Evolutionary conservation across 2,797 vertebrate genomes (phyloP).

Genomic region (Cuculus canorus): DNA sequence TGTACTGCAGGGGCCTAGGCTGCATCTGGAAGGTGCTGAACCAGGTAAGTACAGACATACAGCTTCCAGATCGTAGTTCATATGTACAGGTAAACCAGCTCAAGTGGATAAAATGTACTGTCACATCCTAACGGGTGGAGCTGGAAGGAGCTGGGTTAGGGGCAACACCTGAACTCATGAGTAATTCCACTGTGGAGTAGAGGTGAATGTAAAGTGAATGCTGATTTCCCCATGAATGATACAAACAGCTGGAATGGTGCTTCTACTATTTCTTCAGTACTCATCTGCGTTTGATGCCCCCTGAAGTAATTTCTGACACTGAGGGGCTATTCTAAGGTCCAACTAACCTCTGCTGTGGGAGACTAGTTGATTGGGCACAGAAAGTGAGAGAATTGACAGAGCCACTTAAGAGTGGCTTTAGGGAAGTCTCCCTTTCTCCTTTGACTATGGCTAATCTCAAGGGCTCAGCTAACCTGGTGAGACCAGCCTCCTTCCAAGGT

Average conservation of each 20-base stretch:
- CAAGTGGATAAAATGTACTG: neutral
- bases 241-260: too few relatives aligned
- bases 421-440: neutral
- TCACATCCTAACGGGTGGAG: neutral
- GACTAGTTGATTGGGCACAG: neutral
- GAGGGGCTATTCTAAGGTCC: neutral
- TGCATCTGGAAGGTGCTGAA: neutral
- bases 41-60: neutral
- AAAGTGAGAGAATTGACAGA: neutral
- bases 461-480: neutral
- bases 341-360: neutral
- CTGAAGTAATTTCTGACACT: neutral
- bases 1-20: accelerated
- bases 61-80: neutral
- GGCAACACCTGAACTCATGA: neutral
- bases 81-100: neutral
- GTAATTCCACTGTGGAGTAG: neutral
- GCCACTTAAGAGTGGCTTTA: neutral
- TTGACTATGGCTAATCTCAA: neutral
- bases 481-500: neutral
- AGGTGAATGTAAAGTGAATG: neutral
- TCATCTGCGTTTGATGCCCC: neutral
- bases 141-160: neutral
- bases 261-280: neutral
- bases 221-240: neutral